Evolutionary conservation across 2,797 vertebrate genomes (phyloP).

Genomic region (Sebastes hopkinsi): DNA sequence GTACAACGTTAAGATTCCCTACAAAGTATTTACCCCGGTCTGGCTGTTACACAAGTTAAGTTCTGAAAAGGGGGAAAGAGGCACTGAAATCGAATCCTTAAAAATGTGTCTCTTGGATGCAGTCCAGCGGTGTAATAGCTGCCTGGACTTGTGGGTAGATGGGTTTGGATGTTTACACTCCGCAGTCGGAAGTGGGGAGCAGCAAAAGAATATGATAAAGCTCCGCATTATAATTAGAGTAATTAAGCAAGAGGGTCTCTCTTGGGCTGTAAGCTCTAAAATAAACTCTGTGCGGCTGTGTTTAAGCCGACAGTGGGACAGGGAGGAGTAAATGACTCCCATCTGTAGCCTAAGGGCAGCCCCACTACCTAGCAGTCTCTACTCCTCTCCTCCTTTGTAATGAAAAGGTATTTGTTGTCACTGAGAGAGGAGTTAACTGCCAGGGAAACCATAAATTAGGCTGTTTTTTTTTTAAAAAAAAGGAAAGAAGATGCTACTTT

Average conservation of each 20-base stretch:
- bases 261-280: conserved; percentile 71
- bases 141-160: conserved; percentile 74
- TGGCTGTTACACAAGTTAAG: conserved; percentile 43
- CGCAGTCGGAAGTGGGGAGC: conserved; percentile 73
- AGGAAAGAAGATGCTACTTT: conserved; percentile 68
- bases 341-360: conserved; percentile 77
- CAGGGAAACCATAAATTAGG: conserved; percentile 82
- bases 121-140: conserved; percentile 76
- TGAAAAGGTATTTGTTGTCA: conserved; percentile 86
- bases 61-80: conserved; percentile 58
- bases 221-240: conserved; percentile 77
- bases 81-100: conserved; percentile 82
- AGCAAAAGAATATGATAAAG: conserved; percentile 77
- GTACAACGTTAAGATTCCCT: not conserved
- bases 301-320: conserved; percentile 64
- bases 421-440: conserved; percentile 76
- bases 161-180: conserved; percentile 74
- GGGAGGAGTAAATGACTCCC: conserved; percentile 79
- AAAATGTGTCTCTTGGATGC: conserved; percentile 82
- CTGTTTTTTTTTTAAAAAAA: not conserved
- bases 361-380: conserved; percentile 64
- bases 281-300: conserved; percentile 74
- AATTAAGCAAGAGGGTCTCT: conserved; percentile 76
- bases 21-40: conserved; percentile 12
- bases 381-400: conserved; percentile 77